phyloP scores from a whole-genome alignment of 2,888 invertebrate species.

The Cataglyphis livida region DNA sequence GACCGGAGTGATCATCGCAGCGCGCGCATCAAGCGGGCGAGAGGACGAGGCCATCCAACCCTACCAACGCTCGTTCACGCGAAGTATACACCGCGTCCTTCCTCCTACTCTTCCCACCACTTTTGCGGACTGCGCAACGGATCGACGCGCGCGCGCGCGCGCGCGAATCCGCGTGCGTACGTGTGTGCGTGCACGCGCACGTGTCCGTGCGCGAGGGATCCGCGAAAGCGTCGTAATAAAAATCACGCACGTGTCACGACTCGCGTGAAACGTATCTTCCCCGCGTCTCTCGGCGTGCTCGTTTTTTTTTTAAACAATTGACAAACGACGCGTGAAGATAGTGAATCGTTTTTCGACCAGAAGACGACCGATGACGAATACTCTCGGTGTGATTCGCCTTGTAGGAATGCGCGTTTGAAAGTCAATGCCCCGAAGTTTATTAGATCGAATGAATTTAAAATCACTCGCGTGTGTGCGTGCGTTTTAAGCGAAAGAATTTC shows the following conservation, averaged over 20 bases:
- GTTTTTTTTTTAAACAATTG: not conserved
- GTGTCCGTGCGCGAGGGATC: not conserved
- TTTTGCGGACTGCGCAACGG: conserved; percentile 34
- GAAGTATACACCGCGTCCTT: conserved; percentile 45
- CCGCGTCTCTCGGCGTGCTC: not conserved
- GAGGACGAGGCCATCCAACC: conserved; percentile 62
- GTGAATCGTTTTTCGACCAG: conserved; percentile 24
- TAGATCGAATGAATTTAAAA: conserved; percentile 27
- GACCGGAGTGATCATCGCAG: conserved; percentile 40
- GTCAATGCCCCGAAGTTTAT: conserved; percentile 40
- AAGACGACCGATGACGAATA: conserved; percentile 3
- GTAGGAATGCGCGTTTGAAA: conserved; percentile 21
- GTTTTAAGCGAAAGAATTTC: not conserved
- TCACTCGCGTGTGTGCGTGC: not conserved
- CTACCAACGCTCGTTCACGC: conserved; percentile 52
- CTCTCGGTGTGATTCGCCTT: conserved; percentile 22
- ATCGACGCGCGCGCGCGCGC: conserved; percentile 28
- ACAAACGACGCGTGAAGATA: conserved; percentile 36
- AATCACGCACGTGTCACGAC: conserved; percentile 27
- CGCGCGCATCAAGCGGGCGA: conserved; percentile 23
- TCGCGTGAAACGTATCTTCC: not conserved
- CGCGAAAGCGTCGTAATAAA: not conserved
- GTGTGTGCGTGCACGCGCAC: not conserved
- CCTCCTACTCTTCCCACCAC: not conserved
- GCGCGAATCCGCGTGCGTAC: not conserved